Base-by-base conservation (phyloP, 2,113 vertebrate species). In the Urocynchramus pylzowi region DNA sequence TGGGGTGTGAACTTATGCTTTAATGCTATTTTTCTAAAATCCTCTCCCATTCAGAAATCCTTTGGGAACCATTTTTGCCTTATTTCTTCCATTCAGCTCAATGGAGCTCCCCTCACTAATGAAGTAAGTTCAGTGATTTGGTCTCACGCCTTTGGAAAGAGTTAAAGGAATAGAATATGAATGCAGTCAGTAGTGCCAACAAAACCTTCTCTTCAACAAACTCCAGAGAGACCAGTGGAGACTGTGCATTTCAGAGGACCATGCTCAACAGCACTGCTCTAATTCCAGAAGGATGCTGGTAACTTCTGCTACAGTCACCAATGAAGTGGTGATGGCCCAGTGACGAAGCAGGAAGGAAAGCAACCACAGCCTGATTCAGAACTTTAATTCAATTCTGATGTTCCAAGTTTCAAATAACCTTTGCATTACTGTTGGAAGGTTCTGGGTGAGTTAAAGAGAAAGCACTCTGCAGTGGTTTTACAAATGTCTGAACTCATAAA, bases 41-140 rank as follows among this genome's bases (percentile, higher is more conserved):
- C 41, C 8, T 54, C 42, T 81, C 56, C 30, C 0, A 0, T 52
- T 52, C 37, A 64, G 17, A 89, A 81, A 45, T 18, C 73, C 16
- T 45, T 73, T 21, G 15, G 22, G 30, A n/a, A 23, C 26, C 68
- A 10, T n/a, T 83, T 87, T 64, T 79, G 22, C 16, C 41, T 78
- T 15, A 44, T 68, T 76, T 74, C 28, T 76, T 49, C 47, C 49
- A 71, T 30, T 64, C 33, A 79, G 31, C 23, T 56, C 37, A 49
- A 20, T 3, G 5, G n/a, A n/a, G 0, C 2, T 4, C 5, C 9
- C 3, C 22, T 47, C 69, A 30, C 33, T 60, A 71, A 56, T 17
- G 20, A 87, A 44, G 20, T 5, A 39, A 78, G 24, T 44, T 79
- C 44, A 70, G 22, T 39, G 27, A 54, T 73, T 78, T 31, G 17